A percentile compares a stretch with the other conserved stretches of the same genome.
Conservation (phyloP, 1,140 invertebrate genomes). For the Drosophila melanogaster region DNA sequence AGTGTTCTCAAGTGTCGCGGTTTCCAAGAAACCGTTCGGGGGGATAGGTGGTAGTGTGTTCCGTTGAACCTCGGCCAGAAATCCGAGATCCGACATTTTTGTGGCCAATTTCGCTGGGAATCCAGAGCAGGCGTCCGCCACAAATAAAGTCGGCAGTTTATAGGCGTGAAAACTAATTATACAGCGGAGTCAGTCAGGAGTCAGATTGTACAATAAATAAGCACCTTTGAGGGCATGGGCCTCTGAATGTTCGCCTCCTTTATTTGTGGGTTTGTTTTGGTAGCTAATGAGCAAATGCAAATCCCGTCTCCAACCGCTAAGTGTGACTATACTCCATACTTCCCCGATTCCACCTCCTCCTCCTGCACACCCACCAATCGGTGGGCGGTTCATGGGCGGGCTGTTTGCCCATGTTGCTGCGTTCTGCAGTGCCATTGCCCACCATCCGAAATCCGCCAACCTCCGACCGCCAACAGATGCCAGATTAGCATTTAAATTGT, state of each 20-base stretch:
- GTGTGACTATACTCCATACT: slow-evolving; percentile 18
- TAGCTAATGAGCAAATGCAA: slow-evolving; percentile 60
- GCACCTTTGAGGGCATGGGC: slow-evolving; percentile 17
- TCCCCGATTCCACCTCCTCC: slow-evolving; percentile 3
- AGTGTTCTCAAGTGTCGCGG: slow-evolving; percentile 42
- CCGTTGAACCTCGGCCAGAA: slow-evolving; percentile 60
- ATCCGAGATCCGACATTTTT: slow-evolving; percentile 52
- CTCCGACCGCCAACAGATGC: slow-evolving; percentile 76
- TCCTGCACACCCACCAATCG: background rate
- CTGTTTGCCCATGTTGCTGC: slow-evolving; percentile 64
- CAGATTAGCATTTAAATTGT: slow-evolving; percentile 82
- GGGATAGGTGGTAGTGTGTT: slow-evolving; percentile 66
- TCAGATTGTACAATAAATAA: slow-evolving; percentile 68
- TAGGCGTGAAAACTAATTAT: slow-evolving; percentile 78
- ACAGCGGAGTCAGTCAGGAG: slow-evolving; percentile 53
- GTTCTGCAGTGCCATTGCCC: slow-evolving; percentile 30
- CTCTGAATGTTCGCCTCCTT: background rate
- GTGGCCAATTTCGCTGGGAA: slow-evolving; percentile 46
- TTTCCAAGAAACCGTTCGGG: slow-evolving; percentile 17
- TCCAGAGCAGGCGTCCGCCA: slow-evolving; percentile 58
- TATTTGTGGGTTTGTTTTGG: slow-evolving; percentile 22
- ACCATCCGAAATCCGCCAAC: slow-evolving; percentile 39
- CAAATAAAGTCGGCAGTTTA: slow-evolving; percentile 73
- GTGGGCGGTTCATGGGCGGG: slow-evolving; percentile 53
- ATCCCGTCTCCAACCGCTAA: slow-evolving; percentile 35